These are phyloP conservation scores for Meriones unguiculatus DNA, from an alignment of 2,113 vertebrate genomes.

Conservation along the genomic window DNA sequence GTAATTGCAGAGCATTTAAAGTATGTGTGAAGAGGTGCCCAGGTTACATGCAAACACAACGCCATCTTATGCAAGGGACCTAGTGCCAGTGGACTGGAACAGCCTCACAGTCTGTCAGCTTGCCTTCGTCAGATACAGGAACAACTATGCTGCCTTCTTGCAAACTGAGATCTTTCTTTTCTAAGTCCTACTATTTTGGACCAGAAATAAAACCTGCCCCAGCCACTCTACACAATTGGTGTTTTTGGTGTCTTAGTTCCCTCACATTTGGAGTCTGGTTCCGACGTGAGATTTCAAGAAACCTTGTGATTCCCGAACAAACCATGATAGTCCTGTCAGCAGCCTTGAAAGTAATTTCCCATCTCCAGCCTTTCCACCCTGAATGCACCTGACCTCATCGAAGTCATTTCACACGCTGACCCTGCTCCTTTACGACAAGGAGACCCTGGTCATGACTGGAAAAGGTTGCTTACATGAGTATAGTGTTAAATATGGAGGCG, in stretches of 20 bases:
- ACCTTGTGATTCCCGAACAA: not conserved
- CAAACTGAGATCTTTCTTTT: not conserved
- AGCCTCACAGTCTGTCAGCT: not conserved
- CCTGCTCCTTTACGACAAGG: not conserved
- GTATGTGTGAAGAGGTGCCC: no score
- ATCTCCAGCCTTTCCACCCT: not conserved
- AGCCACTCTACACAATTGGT: not conserved
- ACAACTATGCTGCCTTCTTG: not conserved
- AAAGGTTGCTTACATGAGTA: not conserved
- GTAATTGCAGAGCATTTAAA: not conserved
- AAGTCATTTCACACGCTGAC: not conserved
- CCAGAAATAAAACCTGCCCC: conserved; percentile 23
- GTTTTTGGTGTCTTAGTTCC: not conserved
- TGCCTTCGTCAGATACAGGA: not conserved
- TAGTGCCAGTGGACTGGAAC: not conserved
- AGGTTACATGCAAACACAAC: not conserved
- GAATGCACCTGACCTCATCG: not conserved
- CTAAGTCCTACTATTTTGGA: conserved; percentile 8
- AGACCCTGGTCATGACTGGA: not conserved
- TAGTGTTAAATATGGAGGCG: not conserved
- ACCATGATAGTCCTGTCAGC: not conserved
- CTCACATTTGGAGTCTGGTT: not conserved
- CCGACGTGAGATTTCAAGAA: conserved; percentile 38
- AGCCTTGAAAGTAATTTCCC: not conserved
- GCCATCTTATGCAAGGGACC: not conserved